These are phyloP conservation scores for Agonopterix subpropinquella DNA, from an alignment of 2,888 invertebrate species.

Conservation along the genomic window DNA sequence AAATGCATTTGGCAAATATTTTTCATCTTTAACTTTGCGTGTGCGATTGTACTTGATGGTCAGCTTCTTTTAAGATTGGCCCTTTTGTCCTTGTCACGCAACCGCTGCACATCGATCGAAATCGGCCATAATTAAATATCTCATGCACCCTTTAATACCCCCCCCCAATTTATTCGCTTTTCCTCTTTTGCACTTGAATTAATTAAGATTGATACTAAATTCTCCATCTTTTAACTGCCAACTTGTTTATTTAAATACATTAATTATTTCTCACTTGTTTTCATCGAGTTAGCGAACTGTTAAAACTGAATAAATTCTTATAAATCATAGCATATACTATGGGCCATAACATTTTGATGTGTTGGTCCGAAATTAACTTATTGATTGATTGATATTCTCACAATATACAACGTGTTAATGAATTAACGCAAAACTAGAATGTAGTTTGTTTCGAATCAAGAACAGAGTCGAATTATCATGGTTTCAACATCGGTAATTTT, in stretches of 20 bases:
- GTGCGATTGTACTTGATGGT: conserved; percentile 25
- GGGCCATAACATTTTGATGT: no score
- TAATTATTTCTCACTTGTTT: conserved; percentile 27
- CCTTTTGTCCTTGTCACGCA: conserved; percentile 59
- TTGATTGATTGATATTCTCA: no score
- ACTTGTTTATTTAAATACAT: conserved; percentile 32
- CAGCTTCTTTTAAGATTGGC: conserved; percentile 40
- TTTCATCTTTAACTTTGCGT: conserved; percentile 14
- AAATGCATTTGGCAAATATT: no score
- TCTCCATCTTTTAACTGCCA: conserved; percentile 39
- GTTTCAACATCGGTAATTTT: no score
- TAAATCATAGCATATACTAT: no score
- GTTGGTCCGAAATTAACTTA: no score
- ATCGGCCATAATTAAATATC: conserved; percentile 70
- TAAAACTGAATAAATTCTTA: not conserved
- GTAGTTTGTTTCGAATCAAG: no score
- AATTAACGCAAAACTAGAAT: no score
- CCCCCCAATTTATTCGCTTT: conserved; percentile 63
- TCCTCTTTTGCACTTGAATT: conserved; percentile 46
- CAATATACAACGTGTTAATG: no score
- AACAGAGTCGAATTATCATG: no score
- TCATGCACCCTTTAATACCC: conserved; percentile 61
- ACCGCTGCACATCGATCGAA: conserved; percentile 51
- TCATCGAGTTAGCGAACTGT: conserved; percentile 32
- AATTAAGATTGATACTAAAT: conserved; percentile 68